Evolutionary conservation across 2,113 vertebrate species (phyloP).

Genomic region (Bubo bubo): DNA sequence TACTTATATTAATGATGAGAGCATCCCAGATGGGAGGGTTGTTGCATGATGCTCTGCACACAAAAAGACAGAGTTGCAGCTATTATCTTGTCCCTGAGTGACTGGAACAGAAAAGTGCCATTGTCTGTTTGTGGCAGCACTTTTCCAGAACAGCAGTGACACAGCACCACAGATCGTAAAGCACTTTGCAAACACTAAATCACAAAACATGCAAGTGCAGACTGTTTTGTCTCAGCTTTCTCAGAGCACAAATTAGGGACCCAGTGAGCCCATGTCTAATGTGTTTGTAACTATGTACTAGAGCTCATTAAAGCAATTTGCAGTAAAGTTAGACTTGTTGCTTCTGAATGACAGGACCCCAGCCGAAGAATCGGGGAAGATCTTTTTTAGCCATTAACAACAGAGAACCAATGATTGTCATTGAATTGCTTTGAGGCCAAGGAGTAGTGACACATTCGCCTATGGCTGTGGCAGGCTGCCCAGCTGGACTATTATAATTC

Average conservation of each 20-base stretch:
- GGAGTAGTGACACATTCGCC: rapidly evolving
- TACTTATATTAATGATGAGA: neutral
- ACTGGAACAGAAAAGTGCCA: neutral
- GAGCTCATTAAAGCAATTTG: neutral
- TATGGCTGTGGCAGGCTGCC: neutral
- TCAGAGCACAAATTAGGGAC: neutral
- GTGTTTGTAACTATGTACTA: neutral
- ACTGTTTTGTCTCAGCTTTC: neutral
- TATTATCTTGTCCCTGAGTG: neutral
- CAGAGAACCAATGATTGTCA: neutral
- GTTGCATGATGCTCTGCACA: neutral
- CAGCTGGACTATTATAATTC: neutral
- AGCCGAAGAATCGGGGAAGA: neutral
- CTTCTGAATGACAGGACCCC: neutral
- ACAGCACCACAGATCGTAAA: neutral
- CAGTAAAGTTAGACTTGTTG: neutral
- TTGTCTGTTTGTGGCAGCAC: neutral
- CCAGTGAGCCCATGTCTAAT: neutral
- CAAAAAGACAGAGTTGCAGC: neutral
- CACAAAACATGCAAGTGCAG: neutral
- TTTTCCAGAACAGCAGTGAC: neutral
- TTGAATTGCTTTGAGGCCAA: neutral
- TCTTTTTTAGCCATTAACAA: neutral
- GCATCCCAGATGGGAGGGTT: neutral
- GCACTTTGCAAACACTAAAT: neutral